phyloP scores from a whole-genome alignment of 2,888 invertebrate genomes.

The Metallyticus violacea region DNA sequence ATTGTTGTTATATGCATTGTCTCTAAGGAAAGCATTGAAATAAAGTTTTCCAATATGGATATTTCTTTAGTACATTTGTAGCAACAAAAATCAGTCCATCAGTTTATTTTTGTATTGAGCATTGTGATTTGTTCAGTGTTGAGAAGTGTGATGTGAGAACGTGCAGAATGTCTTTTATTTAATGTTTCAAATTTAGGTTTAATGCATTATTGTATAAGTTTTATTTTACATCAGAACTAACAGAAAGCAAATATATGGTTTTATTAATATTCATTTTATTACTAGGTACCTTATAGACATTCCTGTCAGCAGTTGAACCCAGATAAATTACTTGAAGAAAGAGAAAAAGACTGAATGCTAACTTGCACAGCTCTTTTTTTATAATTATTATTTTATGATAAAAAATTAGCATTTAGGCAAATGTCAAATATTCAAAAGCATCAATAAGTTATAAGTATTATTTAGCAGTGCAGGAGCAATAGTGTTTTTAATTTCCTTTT shows the following conservation, averaged over 20 bases:
- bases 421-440: background rate
- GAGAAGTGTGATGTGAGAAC: background rate
- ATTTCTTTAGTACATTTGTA: background rate
- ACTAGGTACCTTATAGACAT: no score
- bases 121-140: background rate
- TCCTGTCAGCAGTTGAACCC: background rate
- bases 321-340: background rate
- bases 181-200: background rate
- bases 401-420: background rate
- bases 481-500: background rate
- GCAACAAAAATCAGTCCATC: background rate
- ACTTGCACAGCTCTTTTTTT: background rate
- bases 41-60: background rate
- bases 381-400: background rate
- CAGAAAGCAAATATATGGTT: no score
- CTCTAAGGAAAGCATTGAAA: background rate
- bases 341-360: background rate
- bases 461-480: background rate
- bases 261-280: no score
- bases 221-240: no score
- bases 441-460: background rate
- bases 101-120: background rate
- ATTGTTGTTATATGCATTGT: background rate
- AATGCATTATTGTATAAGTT: no score
- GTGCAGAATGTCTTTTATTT: background rate